Evolutionary conservation across 2,797 vertebrate species (phyloP), one percentile per base, ranked within the genome.

Genomic region (Pipistrellus pygmaeus): DNA sequence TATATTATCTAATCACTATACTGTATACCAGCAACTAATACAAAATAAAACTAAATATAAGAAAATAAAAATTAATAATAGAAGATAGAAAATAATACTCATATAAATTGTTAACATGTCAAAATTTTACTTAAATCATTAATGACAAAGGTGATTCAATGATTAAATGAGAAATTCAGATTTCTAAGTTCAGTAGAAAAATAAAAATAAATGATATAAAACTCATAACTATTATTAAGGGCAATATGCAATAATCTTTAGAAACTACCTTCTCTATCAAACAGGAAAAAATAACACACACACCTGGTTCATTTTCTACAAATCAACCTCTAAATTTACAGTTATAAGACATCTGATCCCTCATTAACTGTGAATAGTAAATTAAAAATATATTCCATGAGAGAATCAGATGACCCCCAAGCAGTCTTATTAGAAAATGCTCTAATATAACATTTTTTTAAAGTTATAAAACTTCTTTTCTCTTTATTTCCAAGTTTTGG

Each of bases 151-250:
- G 4, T 85, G 7, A 94, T 73, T 96, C 23, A 51, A 20, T 27
- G 35, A 86, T 12, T 8, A 64, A 80, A 75, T 77, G 51, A 94
- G 9, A 90, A 89, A 94, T 80, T 84, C 30, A 93, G n/a, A 81
- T 55, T 95, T 91, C 46, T 81, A 91, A 94, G 62, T 60, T 78
- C 25, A 93, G 0, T 80, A 46, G n/a, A 83, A 94, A 93, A 88
- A 64, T 12, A 93, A 86, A 86, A 91, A 72, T 48, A 86, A 89
- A 48, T 87, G 27, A 85, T 88, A 66, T 11, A 48, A 75, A 91
- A 68, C 21, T 89, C 35, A 72, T 60, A 89, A 93, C 76, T 93
- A 71, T 55, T 17, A 41, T 85, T 44, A 15, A 66, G 7, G 44
- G n/a, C 73, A 73, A 44, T 88, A 88, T 92, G 51, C 30, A 38